phyloP scores from a whole-genome alignment of 2,888 invertebrate species.

The Muschampia plurimacula region DNA sequence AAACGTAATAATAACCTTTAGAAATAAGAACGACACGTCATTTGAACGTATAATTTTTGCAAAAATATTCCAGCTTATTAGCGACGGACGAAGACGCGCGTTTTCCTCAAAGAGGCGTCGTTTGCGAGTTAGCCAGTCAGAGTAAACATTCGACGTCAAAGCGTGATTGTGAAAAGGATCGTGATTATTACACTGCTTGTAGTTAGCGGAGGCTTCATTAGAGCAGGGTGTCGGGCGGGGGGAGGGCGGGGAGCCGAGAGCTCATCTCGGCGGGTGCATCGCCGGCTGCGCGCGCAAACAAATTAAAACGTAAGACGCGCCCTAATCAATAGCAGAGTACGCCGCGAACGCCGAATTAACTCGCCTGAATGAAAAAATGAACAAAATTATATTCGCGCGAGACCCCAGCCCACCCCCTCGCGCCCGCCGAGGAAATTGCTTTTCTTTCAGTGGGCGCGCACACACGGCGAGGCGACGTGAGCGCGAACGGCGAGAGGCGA shows the following conservation, averaged over 20 bases:
- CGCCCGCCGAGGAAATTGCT: conserved; percentile 82
- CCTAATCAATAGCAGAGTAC: conserved; percentile 85
- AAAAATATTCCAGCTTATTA: conserved; percentile 45
- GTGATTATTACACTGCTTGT: conserved; percentile 73
- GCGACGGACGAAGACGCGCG: conserved; percentile 52
- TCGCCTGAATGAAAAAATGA: conserved; percentile 86
- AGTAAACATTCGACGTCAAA: conserved; percentile 64
- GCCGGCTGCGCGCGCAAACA: conserved; percentile 84
- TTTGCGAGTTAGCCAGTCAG: conserved; percentile 51
- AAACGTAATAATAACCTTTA: neutral
- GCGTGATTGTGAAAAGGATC: conserved; percentile 75
- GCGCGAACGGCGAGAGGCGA: conserved; percentile 71
- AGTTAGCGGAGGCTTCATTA: conserved; percentile 81
- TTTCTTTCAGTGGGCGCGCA: conserved; percentile 85
- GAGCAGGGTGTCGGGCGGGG: conserved; percentile 53
- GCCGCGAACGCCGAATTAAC: conserved; percentile 84
- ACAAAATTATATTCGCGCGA: conserved; percentile 86
- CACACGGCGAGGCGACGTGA: conserved; percentile 69
- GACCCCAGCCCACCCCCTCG: conserved; percentile 70
- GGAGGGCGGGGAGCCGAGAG: conserved; percentile 48
- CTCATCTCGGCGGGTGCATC: conserved; percentile 83
- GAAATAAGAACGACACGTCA: conserved; percentile 7
- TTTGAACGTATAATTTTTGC: conserved; percentile 14
- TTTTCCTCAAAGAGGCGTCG: conserved; percentile 50
- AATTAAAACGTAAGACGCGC: conserved; percentile 86